Percentiles rank a stretch among this genome's conserved stretches.
phyloP scores from a whole-genome alignment of 2,888 invertebrate genomes.

The Heteromurus nitidus region DNA sequence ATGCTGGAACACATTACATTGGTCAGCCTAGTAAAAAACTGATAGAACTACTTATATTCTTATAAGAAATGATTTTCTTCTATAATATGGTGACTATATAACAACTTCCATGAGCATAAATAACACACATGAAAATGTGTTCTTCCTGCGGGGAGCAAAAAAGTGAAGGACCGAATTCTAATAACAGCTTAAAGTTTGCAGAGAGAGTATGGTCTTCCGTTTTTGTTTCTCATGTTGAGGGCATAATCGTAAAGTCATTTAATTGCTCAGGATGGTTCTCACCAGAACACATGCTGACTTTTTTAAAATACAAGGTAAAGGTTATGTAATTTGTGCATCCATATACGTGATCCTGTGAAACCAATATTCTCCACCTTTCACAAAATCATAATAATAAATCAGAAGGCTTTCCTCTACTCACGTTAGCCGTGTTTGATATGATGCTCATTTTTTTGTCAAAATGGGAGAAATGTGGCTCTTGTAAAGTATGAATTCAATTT shows the following conservation, averaged over 20 bases:
- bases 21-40: too few species aligned
- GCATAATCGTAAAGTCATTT: constrained; percentile 29
- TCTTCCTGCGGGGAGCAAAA: background rate
- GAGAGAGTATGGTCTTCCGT: background rate
- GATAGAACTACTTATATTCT: too few species aligned
- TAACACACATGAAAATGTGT: background rate
- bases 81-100: too few species aligned
- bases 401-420: too few species aligned
- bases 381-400: too few species aligned
- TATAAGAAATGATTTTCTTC: too few species aligned
- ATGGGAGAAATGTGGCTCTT: too few species aligned
- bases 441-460: too few species aligned
- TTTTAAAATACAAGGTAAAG: background rate
- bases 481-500: too few species aligned
- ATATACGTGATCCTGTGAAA: background rate
- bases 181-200: background rate
- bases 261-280: constrained; percentile 10
- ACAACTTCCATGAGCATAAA: constrained; percentile 2
- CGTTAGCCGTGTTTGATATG: too few species aligned
- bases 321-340: background rate
- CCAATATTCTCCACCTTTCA: background rate
- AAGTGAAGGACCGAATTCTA: background rate
- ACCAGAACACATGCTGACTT: constrained; percentile 34
- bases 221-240: constrained; percentile 10
- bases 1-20: too few species aligned